phyloP scores from a whole-genome alignment of 2,888 invertebrate genomes.

The Shargacucullia verbasci region DNA sequence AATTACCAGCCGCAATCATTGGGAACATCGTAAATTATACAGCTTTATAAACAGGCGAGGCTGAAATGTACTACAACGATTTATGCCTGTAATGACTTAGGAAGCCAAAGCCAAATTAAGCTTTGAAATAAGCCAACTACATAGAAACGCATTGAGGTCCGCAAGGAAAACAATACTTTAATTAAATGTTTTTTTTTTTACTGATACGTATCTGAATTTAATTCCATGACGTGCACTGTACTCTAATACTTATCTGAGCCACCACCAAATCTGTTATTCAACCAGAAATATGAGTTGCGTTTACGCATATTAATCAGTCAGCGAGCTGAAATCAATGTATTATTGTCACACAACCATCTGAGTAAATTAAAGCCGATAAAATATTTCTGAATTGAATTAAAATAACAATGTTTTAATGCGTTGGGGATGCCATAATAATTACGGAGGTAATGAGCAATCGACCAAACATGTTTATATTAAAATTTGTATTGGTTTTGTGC shows the following conservation, averaged over 20 bases:
- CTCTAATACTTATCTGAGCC: too few relatives aligned
- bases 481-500: conserved; percentile 76
- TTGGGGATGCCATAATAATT: conserved; percentile 58
- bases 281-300: not conserved
- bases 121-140: too few relatives aligned
- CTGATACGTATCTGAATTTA: too few relatives aligned
- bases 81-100: conserved; percentile 24
- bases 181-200: too few relatives aligned
- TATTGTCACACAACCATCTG: conserved; percentile 24
- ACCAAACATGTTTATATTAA: conserved; percentile 75
- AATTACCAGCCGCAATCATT: conserved; percentile 73
- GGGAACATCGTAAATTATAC: conserved; percentile 65
- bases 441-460: conserved; percentile 65
- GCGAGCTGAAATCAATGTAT: conserved; percentile 34
- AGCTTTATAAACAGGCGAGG: conserved; percentile 50
- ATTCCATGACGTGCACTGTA: too few relatives aligned
- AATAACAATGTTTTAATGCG: conserved; percentile 52
- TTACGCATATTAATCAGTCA: conserved; percentile 8
- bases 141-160: too few relatives aligned
- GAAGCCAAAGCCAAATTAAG: conserved; percentile 1
- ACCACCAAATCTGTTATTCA: not conserved
- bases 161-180: too few relatives aligned
- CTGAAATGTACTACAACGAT: conserved; percentile 33
- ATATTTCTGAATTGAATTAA: conserved; percentile 54
- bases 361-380: conserved; percentile 34